Conservation (phyloP, 2,113 vertebrate genomes). For the Takifugu bimaculatus region DNA sequence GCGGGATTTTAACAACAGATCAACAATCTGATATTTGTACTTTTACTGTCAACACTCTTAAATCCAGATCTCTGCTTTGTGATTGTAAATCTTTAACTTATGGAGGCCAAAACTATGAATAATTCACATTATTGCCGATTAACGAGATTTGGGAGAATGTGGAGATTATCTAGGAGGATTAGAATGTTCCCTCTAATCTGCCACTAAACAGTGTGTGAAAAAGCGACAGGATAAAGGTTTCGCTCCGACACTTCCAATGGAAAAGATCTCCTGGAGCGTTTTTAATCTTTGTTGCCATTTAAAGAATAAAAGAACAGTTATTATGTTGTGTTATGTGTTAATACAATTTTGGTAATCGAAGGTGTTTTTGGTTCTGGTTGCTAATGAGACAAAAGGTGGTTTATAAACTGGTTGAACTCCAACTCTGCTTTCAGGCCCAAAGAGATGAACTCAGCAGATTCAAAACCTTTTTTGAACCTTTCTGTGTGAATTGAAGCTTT, state of each 20-base stretch:
- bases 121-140: conserved; percentile 26
- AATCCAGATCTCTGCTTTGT: no score
- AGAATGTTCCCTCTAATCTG: background rate
- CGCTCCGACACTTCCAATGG: no score
- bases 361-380: no score
- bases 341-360: no score
- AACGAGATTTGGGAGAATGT: conserved; percentile 31
- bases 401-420: background rate
- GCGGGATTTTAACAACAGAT: background rate
- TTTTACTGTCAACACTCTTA: no score
- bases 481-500: background rate
- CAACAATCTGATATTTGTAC: background rate
- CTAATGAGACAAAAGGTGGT: no score
- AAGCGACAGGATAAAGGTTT: no score
- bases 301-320: no score
- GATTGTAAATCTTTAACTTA: background rate
- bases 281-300: no score
- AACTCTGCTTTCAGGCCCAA: background rate
- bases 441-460: background rate
- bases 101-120: conserved; percentile 30
- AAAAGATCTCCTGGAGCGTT: no score
- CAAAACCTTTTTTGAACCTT: background rate
- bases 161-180: conserved; percentile 2
- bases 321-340: no score
- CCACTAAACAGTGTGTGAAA: no score